phyloP scores from a whole-genome alignment of 2,888 invertebrate genomes.

The Euplagia quadripunctaria region DNA sequence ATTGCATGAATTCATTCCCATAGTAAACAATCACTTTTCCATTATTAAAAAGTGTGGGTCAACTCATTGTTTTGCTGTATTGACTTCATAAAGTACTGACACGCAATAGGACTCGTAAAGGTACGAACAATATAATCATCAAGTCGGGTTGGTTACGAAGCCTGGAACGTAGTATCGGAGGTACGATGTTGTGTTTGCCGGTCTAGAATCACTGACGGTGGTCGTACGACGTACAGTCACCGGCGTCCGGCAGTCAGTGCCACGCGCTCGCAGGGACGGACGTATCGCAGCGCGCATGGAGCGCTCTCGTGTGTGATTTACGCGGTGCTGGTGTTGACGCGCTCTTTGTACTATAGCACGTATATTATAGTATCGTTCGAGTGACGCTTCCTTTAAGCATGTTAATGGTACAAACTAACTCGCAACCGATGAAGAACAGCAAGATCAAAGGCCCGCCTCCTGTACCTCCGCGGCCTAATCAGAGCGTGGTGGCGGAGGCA shows the following conservation, averaged over 20 bases:
- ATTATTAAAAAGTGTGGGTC: conserved; percentile 70
- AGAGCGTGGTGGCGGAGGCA: conserved; percentile 91
- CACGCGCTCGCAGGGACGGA: conserved; percentile 74
- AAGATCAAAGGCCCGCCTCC: conserved; percentile 91
- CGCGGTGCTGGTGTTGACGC: conserved; percentile 73
- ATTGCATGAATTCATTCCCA: conserved; percentile 65
- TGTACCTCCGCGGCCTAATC: conserved; percentile 93
- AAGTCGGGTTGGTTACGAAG: conserved; percentile 35
- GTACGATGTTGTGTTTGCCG: conserved; percentile 39
- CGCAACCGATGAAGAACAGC: conserved; percentile 85
- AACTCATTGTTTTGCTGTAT: conserved; percentile 65
- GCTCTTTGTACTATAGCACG: conserved; percentile 84
- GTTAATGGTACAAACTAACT: conserved; percentile 87
- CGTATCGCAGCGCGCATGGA: conserved; percentile 65
- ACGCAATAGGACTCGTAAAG: conserved; percentile 46
- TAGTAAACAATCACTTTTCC: conserved; percentile 78
- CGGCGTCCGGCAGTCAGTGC: conserved; percentile 64
- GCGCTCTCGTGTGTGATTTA: conserved; percentile 72
- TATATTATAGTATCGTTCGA: conserved; percentile 83
- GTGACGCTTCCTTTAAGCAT: conserved; percentile 79
- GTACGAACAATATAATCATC: conserved; percentile 43
- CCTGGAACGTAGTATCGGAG: conserved; percentile 26
- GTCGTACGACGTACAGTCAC: conserved; percentile 40
- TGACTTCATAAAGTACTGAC: conserved; percentile 45
- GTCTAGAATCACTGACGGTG: conserved; percentile 40